A percentile compares a stretch with the other conserved stretches of the same genome.
These are phyloP conservation scores for Desoria tigrina DNA, from an alignment of 2,888 invertebrate genomes.

Conservation along the genomic window DNA sequence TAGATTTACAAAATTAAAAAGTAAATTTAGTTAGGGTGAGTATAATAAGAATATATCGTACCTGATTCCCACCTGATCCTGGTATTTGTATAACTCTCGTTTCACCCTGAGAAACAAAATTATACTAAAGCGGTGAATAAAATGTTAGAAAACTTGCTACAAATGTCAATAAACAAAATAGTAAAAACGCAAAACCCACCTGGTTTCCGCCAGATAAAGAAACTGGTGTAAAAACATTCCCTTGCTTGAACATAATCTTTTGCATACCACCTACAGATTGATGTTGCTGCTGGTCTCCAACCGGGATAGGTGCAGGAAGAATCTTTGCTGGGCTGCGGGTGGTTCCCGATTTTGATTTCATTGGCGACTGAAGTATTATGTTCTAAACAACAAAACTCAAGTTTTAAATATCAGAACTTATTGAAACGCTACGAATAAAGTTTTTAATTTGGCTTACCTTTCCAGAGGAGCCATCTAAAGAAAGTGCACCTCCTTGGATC, in stretches of 20 bases:
- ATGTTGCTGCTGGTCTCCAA: constrained; percentile 52
- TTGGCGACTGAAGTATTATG: constrained; percentile 43
- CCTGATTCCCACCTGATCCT: constrained; percentile 2
- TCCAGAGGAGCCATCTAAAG: constrained; percentile 41
- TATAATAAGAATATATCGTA: not conserved
- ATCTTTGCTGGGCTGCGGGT: constrained; percentile 73
- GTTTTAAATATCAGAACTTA: too few relatives aligned
- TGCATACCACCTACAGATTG: constrained; percentile 56
- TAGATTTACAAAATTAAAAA: too few relatives aligned
- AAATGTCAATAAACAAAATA: not conserved
- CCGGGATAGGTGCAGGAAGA: constrained; percentile 63
- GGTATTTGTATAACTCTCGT: constrained; percentile 3
- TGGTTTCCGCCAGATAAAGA: not conserved
- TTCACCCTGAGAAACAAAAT: not conserved
- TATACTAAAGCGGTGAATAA: not conserved
- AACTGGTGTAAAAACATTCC: constrained; percentile 48
- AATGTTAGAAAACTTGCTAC: not conserved
- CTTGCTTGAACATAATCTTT: constrained; percentile 60
- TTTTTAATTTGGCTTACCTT: too few relatives aligned
- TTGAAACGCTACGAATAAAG: too few relatives aligned
- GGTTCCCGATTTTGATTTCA: constrained; percentile 60
- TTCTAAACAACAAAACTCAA: constrained; percentile 28
- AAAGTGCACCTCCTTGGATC: constrained; percentile 49
- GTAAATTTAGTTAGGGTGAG: too few relatives aligned
- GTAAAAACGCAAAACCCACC: not conserved